Conservation (phyloP, 2,113 vertebrate genomes). For the Paradoxurus hermaphroditus region DNA sequence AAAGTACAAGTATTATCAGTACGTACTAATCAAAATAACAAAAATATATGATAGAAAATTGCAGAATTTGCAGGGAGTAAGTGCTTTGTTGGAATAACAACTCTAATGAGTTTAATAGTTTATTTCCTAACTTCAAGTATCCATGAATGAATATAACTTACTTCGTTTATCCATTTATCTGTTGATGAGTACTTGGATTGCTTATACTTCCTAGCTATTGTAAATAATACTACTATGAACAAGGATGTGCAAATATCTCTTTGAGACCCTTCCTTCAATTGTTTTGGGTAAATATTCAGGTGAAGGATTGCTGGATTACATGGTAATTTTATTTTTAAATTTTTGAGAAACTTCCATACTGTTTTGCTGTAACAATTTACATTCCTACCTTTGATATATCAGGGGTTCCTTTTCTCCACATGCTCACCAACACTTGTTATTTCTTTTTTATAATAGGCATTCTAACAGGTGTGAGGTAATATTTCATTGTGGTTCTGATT, state of each 20-base stretch:
- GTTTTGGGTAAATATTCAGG: neutral
- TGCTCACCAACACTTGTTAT: too few species aligned
- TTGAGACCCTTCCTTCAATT: neutral
- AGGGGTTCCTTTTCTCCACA: neutral
- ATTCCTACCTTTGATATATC: neutral
- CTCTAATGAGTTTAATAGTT: neutral
- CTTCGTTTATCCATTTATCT: neutral
- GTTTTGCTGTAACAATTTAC: neutral
- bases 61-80: neutral
- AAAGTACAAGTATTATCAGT: neutral
- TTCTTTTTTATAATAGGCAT: neutral
- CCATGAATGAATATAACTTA: neutral
- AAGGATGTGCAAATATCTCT: neutral
- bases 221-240: neutral
- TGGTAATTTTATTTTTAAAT: neutral
- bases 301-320: neutral
- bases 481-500: neutral
- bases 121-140: neutral
- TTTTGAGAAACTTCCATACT: neutral
- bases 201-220: neutral
- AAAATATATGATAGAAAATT: neutral
- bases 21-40: neutral
- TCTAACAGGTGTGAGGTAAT: neutral
- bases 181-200: neutral
- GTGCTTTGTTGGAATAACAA: neutral